Base-by-base conservation (phyloP, 2,113 vertebrate genomes). In the Copsychus sechellarum region DNA sequence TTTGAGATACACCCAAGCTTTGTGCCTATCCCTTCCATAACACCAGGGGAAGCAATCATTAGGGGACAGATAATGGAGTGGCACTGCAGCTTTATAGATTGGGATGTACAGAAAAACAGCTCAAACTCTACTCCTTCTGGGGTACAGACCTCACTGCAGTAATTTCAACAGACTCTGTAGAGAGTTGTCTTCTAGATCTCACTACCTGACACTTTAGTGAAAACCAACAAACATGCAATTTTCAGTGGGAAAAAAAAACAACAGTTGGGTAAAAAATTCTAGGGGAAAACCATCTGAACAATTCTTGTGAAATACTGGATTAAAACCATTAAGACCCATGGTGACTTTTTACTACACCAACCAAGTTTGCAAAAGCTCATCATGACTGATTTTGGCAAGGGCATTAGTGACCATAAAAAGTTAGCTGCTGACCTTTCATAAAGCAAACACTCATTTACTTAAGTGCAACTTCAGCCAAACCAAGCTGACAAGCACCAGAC, bases 401-500 rank as follows among this genome's bases (percentile, higher is more conserved):
- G 29, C 14, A 19, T 90, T 31, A 58, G 25, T 48, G 72, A 81
- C 50, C 23, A 73, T n/a, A 28, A 48, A 48, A 67, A 45, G 79
- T 31, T 31, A 50, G 26, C 16, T 53, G n/a, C 47, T 95, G 78
- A 82, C 38, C 87, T 90, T 92, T 76, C 23, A 72, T 28, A 85
- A 76, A 77, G 71, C 38, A 92, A 81, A 91, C 36, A 54, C 23
- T 38, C 69, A 48, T 38, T 76, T 87, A 91, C 40, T 76, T 54
- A 34, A 70, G 29, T 50, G 33, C 15, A 86, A 58, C 21, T 73
- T 85, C 26, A 90, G 70, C 67, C 43, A 86, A 92, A 86, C 26
- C 51, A 77, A 89, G 21, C 31, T 80, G 54, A 76, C 26, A 33
- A 4, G 17, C 14, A 67, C 23, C 76, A 87, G 29, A 91, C 12